Evolutionary conservation across 2,888 invertebrate genomes (phyloP), one percentile per base, ranked within the genome.

Genomic region (Thera britannica): DNA sequence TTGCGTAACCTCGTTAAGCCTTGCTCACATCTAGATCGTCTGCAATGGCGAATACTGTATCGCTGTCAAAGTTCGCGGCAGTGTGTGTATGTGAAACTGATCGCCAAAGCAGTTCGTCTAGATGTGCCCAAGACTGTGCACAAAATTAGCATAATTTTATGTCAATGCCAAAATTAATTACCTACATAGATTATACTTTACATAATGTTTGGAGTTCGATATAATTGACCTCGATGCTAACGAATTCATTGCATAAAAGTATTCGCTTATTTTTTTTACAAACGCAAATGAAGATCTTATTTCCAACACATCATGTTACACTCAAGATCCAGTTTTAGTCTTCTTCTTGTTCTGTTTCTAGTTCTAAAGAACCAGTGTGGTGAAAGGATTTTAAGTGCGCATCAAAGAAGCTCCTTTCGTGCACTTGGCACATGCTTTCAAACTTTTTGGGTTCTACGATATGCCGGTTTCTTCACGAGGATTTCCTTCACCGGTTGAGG

Each of bases 141-240:
- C 58, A 62, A 66, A 68, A 72, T 71, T 66, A 51, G 49, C 67
- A 70, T 72, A 57, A 66, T 69, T 69, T 68, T 68, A 68, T 71
- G 70, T 71, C 72, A 74, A 72, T 67, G 71, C 65, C 68, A 68
- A 38, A 66, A 68, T 68, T 72, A 44, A 55, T 61, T 54, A 55
- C 64, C 52, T 49, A 55, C 64, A 57, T 49, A 51, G 4, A 58
- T 55, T 55, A 58, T 54, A 11, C 48, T 59, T 59, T 62, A 48
- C 36, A 55, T 55, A 48, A 62, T 55, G 23, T 58, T 46, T 54
- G 54, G 36, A 34, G 54, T 23, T 60, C 9, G 11, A 60, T 49
- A 49, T 51, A 58, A 64, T 44, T 11, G 35, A 56, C 48, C 62
- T 62, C 49, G 34, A 52, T 44, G 49, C 38, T 57, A 58, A 55